A percentile compares a stretch with the other conserved stretches of the same genome.
phyloP scores from a whole-genome alignment of 2,797 vertebrate species.

The Myotis vivesi region DNA sequence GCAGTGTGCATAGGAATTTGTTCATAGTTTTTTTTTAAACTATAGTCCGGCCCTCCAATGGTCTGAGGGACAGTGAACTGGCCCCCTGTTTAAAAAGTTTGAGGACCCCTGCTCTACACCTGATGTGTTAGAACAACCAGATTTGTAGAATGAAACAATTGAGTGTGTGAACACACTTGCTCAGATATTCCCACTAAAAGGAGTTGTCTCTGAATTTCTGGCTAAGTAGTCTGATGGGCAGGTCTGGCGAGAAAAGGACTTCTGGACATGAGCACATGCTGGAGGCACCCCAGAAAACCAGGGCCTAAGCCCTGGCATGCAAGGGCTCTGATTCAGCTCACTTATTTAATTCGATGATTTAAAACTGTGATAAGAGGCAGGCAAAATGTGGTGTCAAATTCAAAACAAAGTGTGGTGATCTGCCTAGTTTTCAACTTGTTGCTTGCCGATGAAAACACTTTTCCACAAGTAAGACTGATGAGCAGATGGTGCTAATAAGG shows the following conservation, averaged over 20 bases:
- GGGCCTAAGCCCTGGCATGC: not conserved
- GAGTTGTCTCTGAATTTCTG: constrained; percentile 12
- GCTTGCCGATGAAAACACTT: constrained; percentile 66
- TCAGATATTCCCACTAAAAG: not conserved
- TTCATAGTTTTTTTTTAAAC: too few relatives aligned
- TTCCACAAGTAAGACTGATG: constrained; percentile 57
- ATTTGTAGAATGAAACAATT: not conserved
- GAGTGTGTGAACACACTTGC: not conserved
- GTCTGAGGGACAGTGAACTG: too few relatives aligned
- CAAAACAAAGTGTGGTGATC: constrained; percentile 65
- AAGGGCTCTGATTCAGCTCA: not conserved
- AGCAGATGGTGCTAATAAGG: constrained; percentile 75
- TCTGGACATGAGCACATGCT: not conserved
- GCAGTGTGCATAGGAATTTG: too few relatives aligned
- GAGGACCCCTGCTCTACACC: not conserved
- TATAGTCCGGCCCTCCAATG: too few relatives aligned
- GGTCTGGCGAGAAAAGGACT: not conserved
- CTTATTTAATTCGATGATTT: constrained; percentile 54
- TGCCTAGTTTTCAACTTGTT: constrained; percentile 70
- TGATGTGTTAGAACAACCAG: not conserved
- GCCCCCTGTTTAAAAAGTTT: too few relatives aligned
- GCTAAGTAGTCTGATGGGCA: not conserved
- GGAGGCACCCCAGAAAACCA: constrained; percentile 7
- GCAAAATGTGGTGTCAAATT: constrained; percentile 51
- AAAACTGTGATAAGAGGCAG: constrained; percentile 61